Conservation (phyloP, 2,113 vertebrate genomes). For the Megalops atlanticus region DNA sequence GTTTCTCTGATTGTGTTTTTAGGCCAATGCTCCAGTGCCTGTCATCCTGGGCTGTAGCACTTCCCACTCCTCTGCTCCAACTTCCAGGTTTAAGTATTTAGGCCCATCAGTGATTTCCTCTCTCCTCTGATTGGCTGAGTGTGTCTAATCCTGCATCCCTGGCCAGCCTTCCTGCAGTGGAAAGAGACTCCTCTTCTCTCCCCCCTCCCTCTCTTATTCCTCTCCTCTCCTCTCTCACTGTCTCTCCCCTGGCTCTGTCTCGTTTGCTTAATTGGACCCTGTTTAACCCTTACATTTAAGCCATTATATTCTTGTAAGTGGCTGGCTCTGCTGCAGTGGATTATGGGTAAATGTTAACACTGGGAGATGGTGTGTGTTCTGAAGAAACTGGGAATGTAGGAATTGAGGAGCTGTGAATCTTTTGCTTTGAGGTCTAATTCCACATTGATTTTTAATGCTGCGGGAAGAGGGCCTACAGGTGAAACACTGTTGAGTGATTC, state of each 20-base stretch:
- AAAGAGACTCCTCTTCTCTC: not conserved
- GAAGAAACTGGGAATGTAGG: not conserved
- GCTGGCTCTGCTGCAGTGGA: not conserved
- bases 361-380: not conserved
- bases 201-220: not conserved
- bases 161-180: conserved; percentile 38
- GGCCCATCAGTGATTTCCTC: not conserved
- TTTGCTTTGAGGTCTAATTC: no score
- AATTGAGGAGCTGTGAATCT: not conserved
- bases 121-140: conserved; percentile 23
- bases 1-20: not conserved
- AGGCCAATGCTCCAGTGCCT: not conserved
- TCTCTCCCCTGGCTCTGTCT: not conserved
- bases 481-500: no score
- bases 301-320: not conserved
- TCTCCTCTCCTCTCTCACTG: not conserved
- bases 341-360: not conserved
- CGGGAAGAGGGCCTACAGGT: no score
- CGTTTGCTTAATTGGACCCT: conserved; percentile 23
- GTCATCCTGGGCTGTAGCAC: not conserved
- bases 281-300: conserved; percentile 7
- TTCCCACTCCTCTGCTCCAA: not conserved
- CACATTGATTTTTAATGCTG: no score
- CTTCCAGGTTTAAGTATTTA: conserved; percentile 24
- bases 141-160: conserved; percentile 42